phyloP scores from a whole-genome alignment of 2,113 vertebrate genomes.

The Cochlearius cochlearius region DNA sequence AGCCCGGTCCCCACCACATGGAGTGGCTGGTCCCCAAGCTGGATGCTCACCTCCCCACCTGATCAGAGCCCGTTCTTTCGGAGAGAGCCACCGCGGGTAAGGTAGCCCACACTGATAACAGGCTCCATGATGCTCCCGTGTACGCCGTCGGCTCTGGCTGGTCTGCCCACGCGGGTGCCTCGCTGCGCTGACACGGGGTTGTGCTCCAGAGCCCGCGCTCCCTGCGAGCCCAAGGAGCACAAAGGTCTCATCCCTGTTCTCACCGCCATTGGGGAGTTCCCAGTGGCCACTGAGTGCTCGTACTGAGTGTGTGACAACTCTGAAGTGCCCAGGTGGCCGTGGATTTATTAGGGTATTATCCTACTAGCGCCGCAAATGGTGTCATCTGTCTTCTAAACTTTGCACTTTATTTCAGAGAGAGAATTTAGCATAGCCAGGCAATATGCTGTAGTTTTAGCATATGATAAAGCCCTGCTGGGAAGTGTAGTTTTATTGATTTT shows the following conservation, averaged over 20 bases:
- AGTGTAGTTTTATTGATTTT: conserved; percentile 63
- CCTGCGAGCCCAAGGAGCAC: neutral
- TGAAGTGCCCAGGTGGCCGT: neutral
- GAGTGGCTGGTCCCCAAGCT: neutral
- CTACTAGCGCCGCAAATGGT: conserved; percentile 1
- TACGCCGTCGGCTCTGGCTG: fast-evolving
- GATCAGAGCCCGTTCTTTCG: fast-evolving
- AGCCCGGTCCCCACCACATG: neutral
- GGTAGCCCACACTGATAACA: neutral
- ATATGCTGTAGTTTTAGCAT: conserved; percentile 41
- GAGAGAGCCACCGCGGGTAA: neutral
- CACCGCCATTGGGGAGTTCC: neutral
- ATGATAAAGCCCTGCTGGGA: conserved; percentile 60
- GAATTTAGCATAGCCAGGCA: conserved; percentile 26
- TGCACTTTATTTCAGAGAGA: conserved; percentile 45
- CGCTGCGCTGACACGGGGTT: neutral
- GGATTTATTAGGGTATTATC: conserved; percentile 53
- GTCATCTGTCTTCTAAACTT: conserved; percentile 61
- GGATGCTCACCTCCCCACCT: neutral
- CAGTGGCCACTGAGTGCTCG: neutral
- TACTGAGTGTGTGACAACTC: neutral
- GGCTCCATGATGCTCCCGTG: fast-evolving
- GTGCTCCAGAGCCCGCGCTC: neutral
- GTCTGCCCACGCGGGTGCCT: neutral
- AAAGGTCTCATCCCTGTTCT: neutral